Conservation (phyloP, 2,797 vertebrate species). For the Momotus momota region DNA sequence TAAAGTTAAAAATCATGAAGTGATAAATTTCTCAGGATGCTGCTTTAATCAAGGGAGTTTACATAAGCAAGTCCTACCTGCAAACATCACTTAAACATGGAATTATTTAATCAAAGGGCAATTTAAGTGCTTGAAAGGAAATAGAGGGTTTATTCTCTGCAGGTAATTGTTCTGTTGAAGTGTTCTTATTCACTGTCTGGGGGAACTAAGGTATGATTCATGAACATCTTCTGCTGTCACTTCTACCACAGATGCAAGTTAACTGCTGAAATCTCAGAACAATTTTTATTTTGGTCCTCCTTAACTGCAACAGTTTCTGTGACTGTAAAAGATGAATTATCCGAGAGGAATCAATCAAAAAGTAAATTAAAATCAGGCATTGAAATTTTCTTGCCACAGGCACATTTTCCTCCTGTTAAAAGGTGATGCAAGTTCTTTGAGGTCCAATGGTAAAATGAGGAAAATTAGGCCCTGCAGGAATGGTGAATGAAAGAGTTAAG, state of each 20-base stretch:
- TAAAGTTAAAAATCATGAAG: background rate
- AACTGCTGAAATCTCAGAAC: background rate
- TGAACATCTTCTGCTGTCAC: background rate
- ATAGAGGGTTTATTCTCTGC: constrained; percentile 11
- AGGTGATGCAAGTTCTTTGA: background rate
- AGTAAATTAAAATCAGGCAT: background rate
- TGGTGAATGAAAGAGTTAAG: background rate
- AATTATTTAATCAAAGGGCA: constrained; percentile 55
- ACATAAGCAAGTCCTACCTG: background rate
- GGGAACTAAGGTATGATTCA: background rate
- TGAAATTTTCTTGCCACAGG: background rate
- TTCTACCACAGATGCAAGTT: background rate
- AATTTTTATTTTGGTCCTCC: background rate
- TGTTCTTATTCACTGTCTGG: background rate
- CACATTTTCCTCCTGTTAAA: background rate
- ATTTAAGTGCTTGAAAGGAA: constrained; percentile 28
- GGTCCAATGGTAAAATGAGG: background rate
- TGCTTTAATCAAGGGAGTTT: constrained; percentile 14
- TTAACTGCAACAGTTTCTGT: background rate
- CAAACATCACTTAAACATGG: constrained; percentile 6
- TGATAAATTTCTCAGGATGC: background rate
- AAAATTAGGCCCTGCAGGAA: background rate
- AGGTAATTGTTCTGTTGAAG: constrained; percentile 3
- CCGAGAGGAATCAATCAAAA: background rate
- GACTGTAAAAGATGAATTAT: background rate